Percentiles rank a stretch among this genome's conserved stretches.
Evolutionary conservation across 2,797 vertebrate species (phyloP).

Genomic region (Pempheris klunzingeri): DNA sequence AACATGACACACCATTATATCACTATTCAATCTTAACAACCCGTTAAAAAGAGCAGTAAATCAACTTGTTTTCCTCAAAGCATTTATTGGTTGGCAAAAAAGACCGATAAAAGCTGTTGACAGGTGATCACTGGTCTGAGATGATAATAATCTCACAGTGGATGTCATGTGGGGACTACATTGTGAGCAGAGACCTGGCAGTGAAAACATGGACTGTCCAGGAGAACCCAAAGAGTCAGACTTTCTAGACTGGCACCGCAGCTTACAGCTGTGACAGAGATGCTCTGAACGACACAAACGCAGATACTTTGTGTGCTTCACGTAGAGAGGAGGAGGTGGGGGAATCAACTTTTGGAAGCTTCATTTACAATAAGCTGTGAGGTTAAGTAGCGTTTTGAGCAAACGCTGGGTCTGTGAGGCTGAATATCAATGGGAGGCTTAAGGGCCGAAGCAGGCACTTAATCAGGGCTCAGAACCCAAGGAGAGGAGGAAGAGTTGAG

Average conservation of each 20-base stretch:
- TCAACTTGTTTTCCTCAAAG: neutral
- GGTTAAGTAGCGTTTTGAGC: conserved; percentile 88
- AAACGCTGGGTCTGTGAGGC: conserved; percentile 83
- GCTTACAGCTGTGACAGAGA: conserved; percentile 42
- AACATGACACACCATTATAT: neutral
- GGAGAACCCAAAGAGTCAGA: neutral
- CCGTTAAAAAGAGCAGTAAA: neutral
- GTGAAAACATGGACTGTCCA: neutral
- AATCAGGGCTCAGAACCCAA: conserved; percentile 86
- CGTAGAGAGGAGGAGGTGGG: conserved; percentile 63
- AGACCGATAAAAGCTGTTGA: neutral
- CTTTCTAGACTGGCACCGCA: conserved; percentile 19
- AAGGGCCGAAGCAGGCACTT: conserved; percentile 84
- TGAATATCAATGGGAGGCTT: conserved; percentile 89
- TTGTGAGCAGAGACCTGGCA: neutral
- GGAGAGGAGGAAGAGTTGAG: conserved; percentile 83
- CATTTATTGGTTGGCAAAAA: neutral
- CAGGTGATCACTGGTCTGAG: neutral
- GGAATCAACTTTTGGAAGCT: conserved; percentile 84
- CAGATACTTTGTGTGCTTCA: conserved; percentile 70
- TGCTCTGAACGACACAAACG: conserved; percentile 39
- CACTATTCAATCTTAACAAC: neutral
- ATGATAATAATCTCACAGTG: neutral
- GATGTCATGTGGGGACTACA: conserved; percentile 1
- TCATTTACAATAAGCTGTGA: conserved; percentile 86